phyloP scores from a whole-genome alignment of 1,140 invertebrate genomes.

The Dolichoris vasculosae region DNA sequence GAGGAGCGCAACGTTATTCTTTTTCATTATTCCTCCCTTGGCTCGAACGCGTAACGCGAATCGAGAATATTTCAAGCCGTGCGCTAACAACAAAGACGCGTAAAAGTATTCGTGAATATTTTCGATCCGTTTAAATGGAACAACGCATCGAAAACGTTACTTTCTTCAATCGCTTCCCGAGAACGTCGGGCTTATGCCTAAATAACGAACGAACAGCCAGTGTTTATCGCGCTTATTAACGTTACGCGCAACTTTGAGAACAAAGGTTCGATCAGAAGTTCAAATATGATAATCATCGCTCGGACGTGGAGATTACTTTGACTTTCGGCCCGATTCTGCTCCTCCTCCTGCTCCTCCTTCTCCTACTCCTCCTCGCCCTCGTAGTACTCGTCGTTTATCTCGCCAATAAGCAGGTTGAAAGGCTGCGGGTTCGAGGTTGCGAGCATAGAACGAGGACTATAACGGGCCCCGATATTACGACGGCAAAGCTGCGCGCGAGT shows the following conservation, averaged over 20 bases:
- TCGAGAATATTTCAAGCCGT: background rate
- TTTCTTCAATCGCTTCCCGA: background rate
- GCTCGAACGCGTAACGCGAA: background rate
- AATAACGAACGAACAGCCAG: too few species aligned
- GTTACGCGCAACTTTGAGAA: background rate
- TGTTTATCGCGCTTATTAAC: too few species aligned
- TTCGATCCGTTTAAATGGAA: too few species aligned
- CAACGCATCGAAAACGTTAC: too few species aligned
- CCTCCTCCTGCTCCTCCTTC: too few species aligned
- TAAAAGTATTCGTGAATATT: too few species aligned
- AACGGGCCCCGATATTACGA: background rate
- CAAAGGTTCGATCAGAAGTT: background rate
- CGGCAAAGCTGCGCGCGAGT: background rate
- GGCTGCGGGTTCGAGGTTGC: background rate
- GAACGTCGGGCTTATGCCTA: too few species aligned
- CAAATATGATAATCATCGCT: background rate
- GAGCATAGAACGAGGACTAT: background rate
- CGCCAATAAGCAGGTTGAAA: background rate
- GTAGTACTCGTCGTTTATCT: too few species aligned
- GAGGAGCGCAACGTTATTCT: too few species aligned
- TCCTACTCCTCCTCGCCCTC: too few species aligned
- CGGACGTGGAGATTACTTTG: background rate
- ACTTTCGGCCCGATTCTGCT: background rate
- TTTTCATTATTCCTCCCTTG: too few species aligned
- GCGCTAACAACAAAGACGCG: background rate